Evolutionary conservation across 2,888 invertebrate species (phyloP).

Genomic region (Phorcus lineatus): DNA sequence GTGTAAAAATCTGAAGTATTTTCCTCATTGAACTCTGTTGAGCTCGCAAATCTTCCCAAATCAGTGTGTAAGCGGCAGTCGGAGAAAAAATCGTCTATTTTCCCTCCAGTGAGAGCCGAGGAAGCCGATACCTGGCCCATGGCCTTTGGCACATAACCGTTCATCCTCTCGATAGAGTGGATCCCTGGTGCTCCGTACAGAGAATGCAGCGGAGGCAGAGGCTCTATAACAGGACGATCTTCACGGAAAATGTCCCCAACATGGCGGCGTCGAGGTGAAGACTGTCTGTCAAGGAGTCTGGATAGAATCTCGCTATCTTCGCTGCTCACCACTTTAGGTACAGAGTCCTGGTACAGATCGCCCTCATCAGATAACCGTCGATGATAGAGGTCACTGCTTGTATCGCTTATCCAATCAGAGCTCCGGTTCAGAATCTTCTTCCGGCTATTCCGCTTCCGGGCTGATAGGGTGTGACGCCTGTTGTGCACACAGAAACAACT

Average conservation of each 20-base stretch:
- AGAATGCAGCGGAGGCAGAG: not conserved
- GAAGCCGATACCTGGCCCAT: slow-evolving; percentile 51
- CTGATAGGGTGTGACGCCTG: slow-evolving; percentile 8
- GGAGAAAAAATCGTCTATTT: slow-evolving; percentile 52
- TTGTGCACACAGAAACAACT: slow-evolving; percentile 15
- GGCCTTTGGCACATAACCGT: slow-evolving; percentile 52
- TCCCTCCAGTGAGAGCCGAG: slow-evolving; percentile 47
- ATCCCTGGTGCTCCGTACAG: not conserved
- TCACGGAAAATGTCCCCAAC: not conserved
- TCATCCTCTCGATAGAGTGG: slow-evolving; percentile 45
- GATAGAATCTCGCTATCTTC: not conserved
- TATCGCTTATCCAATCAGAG: not conserved
- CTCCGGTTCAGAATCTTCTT: not conserved
- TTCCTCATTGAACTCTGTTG: not conserved
- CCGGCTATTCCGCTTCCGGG: not conserved
- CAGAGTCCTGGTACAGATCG: not conserved
- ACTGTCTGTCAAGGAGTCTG: not conserved
- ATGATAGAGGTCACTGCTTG: not conserved
- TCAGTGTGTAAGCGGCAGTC: slow-evolving; percentile 41
- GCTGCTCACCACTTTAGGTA: too few relatives aligned
- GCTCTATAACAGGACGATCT: not conserved
- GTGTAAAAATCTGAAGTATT: not conserved
- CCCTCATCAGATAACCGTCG: not conserved
- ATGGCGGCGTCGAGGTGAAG: not conserved
- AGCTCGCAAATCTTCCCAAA: slow-evolving; percentile 44